Conservation (phyloP, 1,140 invertebrate species). For the Conus betulinus region DNA sequence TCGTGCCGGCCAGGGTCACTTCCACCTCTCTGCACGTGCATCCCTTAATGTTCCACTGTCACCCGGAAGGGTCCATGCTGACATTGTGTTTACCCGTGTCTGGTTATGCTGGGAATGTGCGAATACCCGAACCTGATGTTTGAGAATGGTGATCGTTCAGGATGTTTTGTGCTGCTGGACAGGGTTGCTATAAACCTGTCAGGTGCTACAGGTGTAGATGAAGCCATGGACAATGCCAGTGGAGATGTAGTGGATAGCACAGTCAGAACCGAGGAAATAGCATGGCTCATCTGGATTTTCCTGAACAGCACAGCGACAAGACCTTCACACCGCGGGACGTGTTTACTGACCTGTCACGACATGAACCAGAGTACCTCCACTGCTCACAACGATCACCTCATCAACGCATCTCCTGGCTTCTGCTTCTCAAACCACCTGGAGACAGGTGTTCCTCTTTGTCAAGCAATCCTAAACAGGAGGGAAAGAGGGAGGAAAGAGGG, state of each 20-base stretch:
- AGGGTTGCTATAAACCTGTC: not conserved
- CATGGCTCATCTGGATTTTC: not conserved
- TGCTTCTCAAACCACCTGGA: not conserved
- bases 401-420: not conserved
- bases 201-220: not conserved
- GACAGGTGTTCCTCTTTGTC: not conserved
- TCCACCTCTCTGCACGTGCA: not conserved
- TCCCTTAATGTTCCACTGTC: not conserved
- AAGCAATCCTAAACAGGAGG: not conserved
- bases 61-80: not conserved
- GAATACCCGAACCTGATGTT: not conserved
- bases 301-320: not conserved
- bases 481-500: too few species aligned
- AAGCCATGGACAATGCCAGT: too few species aligned
- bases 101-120: too few species aligned
- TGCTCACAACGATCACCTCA: not conserved
- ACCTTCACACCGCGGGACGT: too few species aligned
- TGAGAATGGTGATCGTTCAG: not conserved
- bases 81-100: not conserved
- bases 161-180: not conserved
- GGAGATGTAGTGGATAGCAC: not conserved
- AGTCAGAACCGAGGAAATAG: not conserved
- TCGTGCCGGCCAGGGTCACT: conserved; percentile 50
- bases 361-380: too few species aligned
- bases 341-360: too few species aligned